Percentiles rank a stretch among this genome's conserved stretches.
Evolutionary conservation across 2,888 invertebrate species (phyloP).

Genomic region (Anaspis maculata): DNA sequence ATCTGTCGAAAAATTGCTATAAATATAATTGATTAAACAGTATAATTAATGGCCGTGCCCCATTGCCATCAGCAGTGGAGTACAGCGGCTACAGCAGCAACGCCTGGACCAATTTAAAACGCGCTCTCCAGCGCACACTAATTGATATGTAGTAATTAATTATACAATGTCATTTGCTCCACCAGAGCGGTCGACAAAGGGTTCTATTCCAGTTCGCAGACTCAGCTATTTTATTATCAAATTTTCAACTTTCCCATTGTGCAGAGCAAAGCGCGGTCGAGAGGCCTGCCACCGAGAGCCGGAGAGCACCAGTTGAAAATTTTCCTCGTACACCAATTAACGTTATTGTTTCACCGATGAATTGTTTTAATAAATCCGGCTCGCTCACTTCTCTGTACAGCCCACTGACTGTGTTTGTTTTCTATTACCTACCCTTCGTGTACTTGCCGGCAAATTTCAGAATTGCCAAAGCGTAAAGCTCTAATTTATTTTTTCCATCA

Average conservation of each 20-base stretch:
- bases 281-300: too few species aligned
- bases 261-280: not conserved
- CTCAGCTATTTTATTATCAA: slow-evolving; percentile 35
- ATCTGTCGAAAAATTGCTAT: slow-evolving; percentile 29
- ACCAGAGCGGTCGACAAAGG: slow-evolving; percentile 28
- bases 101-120: slow-evolving; percentile 34
- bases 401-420: slow-evolving; percentile 4
- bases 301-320: slow-evolving; percentile 14
- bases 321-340: slow-evolving; percentile 16
- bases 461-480: too few species aligned
- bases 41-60: slow-evolving; percentile 39
- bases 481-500: too few species aligned
- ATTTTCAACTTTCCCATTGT: slow-evolving; percentile 30
- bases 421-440: slow-evolving; percentile 1
- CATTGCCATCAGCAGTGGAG: too few species aligned
- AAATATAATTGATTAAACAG: slow-evolving; percentile 37
- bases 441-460: too few species aligned
- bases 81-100: slow-evolving; percentile 21
- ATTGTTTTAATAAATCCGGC: slow-evolving; percentile 18
- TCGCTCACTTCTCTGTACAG: slow-evolving; percentile 14
- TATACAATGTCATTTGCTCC: slow-evolving; percentile 35
- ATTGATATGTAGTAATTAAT: slow-evolving; percentile 39
- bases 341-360: slow-evolving; percentile 22
- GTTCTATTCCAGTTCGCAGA: slow-evolving; percentile 28
- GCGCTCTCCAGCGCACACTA: slow-evolving; percentile 33